These are phyloP conservation scores for Oenanthe melanoleuca DNA, from an alignment of 2,113 vertebrate species.

Conservation along the genomic window DNA sequence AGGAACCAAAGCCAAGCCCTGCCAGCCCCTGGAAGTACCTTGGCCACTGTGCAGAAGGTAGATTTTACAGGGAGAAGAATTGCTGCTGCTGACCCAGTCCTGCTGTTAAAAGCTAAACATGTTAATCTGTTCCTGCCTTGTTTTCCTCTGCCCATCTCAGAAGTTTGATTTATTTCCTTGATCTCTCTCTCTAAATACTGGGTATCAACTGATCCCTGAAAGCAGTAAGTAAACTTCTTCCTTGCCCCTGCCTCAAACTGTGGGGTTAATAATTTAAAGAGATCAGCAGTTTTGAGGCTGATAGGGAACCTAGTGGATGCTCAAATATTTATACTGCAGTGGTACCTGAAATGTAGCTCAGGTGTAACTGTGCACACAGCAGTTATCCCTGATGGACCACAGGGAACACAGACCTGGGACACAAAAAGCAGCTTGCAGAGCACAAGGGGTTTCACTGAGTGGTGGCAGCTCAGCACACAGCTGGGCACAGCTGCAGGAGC, in stretches of 20 bases:
- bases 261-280: not conserved
- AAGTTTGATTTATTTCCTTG: not conserved
- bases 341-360: not conserved
- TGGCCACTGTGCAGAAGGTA: not conserved
- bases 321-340: not conserved
- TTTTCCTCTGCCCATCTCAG: not conserved
- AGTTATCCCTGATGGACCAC: not conserved
- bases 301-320: not conserved
- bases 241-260: not conserved
- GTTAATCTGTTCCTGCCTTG: not conserved
- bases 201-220: not conserved
- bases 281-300: not conserved
- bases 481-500: constrained; percentile 27
- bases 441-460: fast-evolving
- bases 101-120: not conserved
- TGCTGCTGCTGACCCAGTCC: not conserved
- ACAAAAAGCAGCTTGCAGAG: not conserved
- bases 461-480: not conserved
- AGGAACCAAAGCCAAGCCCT: not conserved
- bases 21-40: not conserved
- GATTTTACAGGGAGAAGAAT: not conserved
- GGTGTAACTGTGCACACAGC: not conserved
- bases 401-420: not conserved
- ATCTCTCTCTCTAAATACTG: not conserved
- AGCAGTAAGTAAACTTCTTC: not conserved